Conservation (phyloP, 2,888 invertebrate genomes). For the Eilema caniola region DNA sequence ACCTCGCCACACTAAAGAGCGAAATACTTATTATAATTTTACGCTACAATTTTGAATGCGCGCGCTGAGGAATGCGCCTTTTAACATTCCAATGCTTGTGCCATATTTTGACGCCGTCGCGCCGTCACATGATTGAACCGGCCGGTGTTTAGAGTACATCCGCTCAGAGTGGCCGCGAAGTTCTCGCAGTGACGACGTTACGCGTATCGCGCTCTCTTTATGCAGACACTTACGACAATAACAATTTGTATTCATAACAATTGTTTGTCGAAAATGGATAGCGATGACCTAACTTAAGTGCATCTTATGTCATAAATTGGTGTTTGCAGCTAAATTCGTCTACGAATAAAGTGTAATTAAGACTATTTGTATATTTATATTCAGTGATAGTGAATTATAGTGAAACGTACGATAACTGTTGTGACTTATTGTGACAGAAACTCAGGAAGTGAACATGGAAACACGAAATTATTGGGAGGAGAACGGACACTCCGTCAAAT, state of each 20-base stretch:
- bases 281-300: constrained; percentile 64
- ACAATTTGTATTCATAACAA: constrained; percentile 50
- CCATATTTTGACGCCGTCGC: constrained; percentile 70
- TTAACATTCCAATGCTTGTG: constrained; percentile 57
- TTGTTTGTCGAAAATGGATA: constrained; percentile 65
- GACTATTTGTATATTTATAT: constrained; percentile 48
- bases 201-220: constrained; percentile 48
- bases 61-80: constrained; percentile 45
- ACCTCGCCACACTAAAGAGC: neutral
- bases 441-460: constrained; percentile 77
- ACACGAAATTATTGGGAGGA: constrained; percentile 81
- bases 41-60: constrained; percentile 23
- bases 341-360: constrained; percentile 59
- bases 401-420: constrained; percentile 56
- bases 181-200: constrained; percentile 58
- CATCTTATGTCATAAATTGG: constrained; percentile 43
- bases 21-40: constrained; percentile 13
- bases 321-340: constrained; percentile 47
- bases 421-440: constrained; percentile 64
- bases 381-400: constrained; percentile 53
- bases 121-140: constrained; percentile 73
- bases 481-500: constrained; percentile 78
- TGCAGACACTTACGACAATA: constrained; percentile 64
- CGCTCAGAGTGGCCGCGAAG: constrained; percentile 63
- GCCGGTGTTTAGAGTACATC: constrained; percentile 62